Evolutionary conservation across 53 echinoderm and acorn worm genomes (phyloP).

Genomic region (Paelopatides confundens): DNA sequence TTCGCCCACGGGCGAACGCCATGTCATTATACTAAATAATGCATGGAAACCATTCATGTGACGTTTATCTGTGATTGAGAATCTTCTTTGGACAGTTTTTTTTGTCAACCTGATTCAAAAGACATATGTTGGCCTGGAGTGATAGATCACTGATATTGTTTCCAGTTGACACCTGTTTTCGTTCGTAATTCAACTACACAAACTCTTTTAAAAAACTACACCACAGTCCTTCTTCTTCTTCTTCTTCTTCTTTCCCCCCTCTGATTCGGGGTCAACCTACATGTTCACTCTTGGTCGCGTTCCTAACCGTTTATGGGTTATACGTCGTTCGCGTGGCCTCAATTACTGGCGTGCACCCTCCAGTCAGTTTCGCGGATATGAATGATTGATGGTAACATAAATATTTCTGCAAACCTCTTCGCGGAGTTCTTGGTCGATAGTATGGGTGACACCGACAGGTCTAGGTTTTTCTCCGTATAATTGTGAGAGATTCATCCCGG

Average conservation of each 20-base stretch:
- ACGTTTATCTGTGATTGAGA: neutral
- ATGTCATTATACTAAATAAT: constrained; percentile 4
- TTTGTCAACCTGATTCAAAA: constrained; percentile 5
- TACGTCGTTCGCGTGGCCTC: constrained; percentile 33
- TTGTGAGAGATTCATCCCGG: too few species aligned
- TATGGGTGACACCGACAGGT: neutral
- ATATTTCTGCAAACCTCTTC: constrained; percentile 13
- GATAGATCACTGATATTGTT: constrained; percentile 7
- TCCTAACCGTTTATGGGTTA: neutral
- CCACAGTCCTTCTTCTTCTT: too few species aligned
- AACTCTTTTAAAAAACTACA: neutral
- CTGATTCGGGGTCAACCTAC: constrained; percentile 13
- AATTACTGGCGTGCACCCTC: constrained; percentile 24
- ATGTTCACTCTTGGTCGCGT: constrained; percentile 7
- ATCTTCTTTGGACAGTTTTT: neutral
- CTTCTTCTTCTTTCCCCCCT: neutral
- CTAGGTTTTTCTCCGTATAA: too few species aligned
- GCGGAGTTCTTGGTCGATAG: neutral
- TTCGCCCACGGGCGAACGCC: neutral
- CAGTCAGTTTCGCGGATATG: neutral
- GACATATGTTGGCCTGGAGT: constrained; percentile 11
- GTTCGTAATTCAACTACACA: neutral
- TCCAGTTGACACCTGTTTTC: constrained; percentile 16
- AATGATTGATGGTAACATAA: constrained; percentile 34
- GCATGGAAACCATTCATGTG: neutral